Percentiles rank a stretch among this genome's conserved stretches.
phyloP scores from a whole-genome alignment of 2,888 invertebrate species.

The Drosophila atripex region DNA sequence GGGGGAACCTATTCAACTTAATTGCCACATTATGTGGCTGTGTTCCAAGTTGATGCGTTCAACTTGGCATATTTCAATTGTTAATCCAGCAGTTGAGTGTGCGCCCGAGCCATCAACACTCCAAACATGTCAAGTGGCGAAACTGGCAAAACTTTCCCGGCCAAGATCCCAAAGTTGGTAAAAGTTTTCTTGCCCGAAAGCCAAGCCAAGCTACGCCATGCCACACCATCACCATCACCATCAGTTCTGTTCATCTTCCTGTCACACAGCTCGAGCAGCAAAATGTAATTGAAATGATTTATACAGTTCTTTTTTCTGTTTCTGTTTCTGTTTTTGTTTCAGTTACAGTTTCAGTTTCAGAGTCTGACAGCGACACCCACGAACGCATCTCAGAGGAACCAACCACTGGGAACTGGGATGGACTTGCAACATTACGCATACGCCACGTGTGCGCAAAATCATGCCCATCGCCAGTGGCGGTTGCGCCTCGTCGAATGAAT shows the following conservation, averaged over 20 bases:
- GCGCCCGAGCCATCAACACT: constrained; percentile 43
- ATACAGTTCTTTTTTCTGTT: constrained; percentile 73
- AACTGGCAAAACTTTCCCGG: constrained; percentile 34
- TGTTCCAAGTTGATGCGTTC: constrained; percentile 42
- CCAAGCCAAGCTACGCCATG: background rate
- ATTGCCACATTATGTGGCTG: constrained; percentile 43
- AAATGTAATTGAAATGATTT: constrained; percentile 76
- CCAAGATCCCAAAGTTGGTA: constrained; percentile 37
- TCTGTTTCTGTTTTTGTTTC: constrained; percentile 16
- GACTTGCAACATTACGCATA: constrained; percentile 62
- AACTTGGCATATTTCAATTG: constrained; percentile 42
- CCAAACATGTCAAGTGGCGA: constrained; percentile 47
- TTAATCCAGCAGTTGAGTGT: constrained; percentile 41
- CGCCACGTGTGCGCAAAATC: constrained; percentile 51
- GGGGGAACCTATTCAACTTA: constrained; percentile 27
- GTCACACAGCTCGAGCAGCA: constrained; percentile 64
- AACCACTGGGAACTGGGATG: background rate
- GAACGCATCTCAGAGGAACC: background rate
- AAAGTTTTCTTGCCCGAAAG: constrained; percentile 31
- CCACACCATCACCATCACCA: background rate
- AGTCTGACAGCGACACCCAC: background rate
- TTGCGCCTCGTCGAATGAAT: constrained; percentile 25
- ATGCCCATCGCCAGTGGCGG: constrained; percentile 10
- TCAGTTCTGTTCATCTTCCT: constrained; percentile 53
- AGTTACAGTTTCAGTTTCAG: constrained; percentile 5